Conservation (phyloP, 2,113 vertebrate species). For the Pseudopodoces humilis region DNA sequence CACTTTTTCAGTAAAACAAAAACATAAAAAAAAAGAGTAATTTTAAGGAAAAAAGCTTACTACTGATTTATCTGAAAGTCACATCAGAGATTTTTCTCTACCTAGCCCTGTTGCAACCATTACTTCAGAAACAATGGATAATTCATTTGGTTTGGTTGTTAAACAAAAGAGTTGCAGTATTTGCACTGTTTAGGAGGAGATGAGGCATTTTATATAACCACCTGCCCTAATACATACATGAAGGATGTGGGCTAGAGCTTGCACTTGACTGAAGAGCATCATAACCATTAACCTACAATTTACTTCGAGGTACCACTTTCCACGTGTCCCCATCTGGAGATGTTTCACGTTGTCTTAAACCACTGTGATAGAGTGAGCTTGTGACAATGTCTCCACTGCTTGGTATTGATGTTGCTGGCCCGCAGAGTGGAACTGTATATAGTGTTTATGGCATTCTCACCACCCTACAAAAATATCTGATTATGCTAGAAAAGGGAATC, state of each 20-base stretch:
- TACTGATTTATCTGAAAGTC: not conserved
- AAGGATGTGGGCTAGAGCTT: not conserved
- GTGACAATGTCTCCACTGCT: not conserved
- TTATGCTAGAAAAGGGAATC: not conserved
- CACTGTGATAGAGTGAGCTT: not conserved
- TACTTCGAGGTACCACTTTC: accelerated
- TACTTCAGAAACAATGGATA: not conserved
- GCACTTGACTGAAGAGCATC: not conserved
- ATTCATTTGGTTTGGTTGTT: not conserved
- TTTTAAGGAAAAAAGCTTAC: not conserved
- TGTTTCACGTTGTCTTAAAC: not conserved
- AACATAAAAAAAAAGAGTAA: not conserved
- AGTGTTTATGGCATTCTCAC: not conserved
- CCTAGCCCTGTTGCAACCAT: not conserved
- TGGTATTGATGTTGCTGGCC: not conserved
- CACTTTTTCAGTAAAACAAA: not conserved
- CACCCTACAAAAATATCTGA: not conserved
- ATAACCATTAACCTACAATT: not conserved
- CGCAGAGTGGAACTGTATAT: not conserved
- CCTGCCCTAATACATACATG: not conserved
- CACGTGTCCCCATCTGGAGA: not conserved
- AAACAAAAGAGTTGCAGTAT: not conserved
- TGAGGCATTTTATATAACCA: not conserved
- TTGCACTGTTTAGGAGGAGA: not conserved
- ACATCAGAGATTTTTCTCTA: not conserved